Evolutionary conservation across 1,140 invertebrate species (phyloP).

Genomic region (Lepidostoma basale): DNA sequence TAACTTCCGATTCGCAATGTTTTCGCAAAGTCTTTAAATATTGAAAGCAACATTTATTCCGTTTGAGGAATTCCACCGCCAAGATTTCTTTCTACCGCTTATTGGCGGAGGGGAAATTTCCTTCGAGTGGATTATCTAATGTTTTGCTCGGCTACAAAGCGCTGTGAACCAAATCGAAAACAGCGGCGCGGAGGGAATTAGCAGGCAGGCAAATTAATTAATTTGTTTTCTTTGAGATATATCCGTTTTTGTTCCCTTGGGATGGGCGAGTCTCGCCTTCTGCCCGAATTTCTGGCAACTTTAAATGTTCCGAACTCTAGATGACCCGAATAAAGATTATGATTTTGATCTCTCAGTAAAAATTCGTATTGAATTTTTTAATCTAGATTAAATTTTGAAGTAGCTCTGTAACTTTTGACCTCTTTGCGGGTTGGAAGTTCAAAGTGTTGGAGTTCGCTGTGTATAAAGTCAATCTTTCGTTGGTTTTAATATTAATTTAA

Average conservation of each 20-base stretch:
- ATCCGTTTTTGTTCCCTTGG: conserved; percentile 2
- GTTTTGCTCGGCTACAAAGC: conserved; percentile 8
- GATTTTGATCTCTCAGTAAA: neutral
- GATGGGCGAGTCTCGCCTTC: neutral
- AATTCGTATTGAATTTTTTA: too few relatives aligned
- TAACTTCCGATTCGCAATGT: neutral
- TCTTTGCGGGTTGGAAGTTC: too few relatives aligned
- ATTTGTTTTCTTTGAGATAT: conserved; percentile 36
- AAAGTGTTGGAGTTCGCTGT: too few relatives aligned
- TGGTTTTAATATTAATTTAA: too few relatives aligned
- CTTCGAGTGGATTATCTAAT: conserved; percentile 8
- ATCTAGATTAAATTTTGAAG: too few relatives aligned
- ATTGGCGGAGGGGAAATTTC: conserved; percentile 5
- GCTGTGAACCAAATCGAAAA: conserved; percentile 27
- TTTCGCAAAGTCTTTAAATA: conserved; percentile 7
- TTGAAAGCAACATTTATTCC: conserved; percentile 1
- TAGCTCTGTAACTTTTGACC: too few relatives aligned
- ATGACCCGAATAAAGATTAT: conserved; percentile 1
- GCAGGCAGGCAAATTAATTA: conserved; percentile 35
- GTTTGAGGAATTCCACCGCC: conserved; percentile 8
- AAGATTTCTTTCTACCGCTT: neutral
- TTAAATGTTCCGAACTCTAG: neutral
- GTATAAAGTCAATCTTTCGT: too few relatives aligned
- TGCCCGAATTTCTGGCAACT: neutral
- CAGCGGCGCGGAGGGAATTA: conserved; percentile 16